Evolutionary conservation across 2,888 invertebrate genomes (phyloP).

Genomic region (Syrista parreyssii): DNA sequence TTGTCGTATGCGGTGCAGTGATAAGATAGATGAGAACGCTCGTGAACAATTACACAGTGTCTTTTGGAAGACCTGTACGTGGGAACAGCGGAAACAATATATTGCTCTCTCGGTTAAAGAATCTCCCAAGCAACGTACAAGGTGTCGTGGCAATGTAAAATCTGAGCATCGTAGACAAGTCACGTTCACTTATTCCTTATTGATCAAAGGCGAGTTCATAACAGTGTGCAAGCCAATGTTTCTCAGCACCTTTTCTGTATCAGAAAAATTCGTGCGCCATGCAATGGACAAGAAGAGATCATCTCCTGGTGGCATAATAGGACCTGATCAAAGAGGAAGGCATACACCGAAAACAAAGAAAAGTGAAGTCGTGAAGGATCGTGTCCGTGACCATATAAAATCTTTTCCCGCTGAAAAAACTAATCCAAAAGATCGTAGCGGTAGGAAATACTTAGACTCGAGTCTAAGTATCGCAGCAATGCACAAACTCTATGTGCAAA

Average conservation of each 20-base stretch:
- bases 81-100: slow-evolving; percentile 49
- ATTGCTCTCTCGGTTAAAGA: slow-evolving; percentile 49
- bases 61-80: slow-evolving; percentile 48
- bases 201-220: slow-evolving; percentile 42
- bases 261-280: slow-evolving; percentile 50
- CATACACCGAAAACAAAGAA: slow-evolving; percentile 50
- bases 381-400: slow-evolving; percentile 47
- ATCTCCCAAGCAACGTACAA: slow-evolving; percentile 49
- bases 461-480: slow-evolving; percentile 45
- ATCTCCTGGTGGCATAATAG: slow-evolving; percentile 44
- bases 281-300: slow-evolving; percentile 49
- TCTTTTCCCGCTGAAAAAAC: slow-evolving; percentile 42
- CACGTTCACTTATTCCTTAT: slow-evolving; percentile 46
- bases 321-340: slow-evolving; percentile 49
- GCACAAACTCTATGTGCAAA: slow-evolving; percentile 47
- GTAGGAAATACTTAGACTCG: slow-evolving; percentile 39
- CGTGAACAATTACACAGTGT: slow-evolving; percentile 44
- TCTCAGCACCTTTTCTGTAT: slow-evolving; percentile 48
- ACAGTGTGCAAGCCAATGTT: slow-evolving; percentile 54
- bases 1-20: slow-evolving; percentile 47
- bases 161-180: slow-evolving; percentile 43
- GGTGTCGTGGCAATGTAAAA: slow-evolving; percentile 39
- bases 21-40: slow-evolving; percentile 42
- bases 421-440: slow-evolving; percentile 36
- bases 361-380: slow-evolving; percentile 43